These are phyloP conservation scores for Catostylus mosaicus DNA, from an alignment of 30 jellyfish, hydroid and myxozoan species.

Conservation along the genomic window DNA sequence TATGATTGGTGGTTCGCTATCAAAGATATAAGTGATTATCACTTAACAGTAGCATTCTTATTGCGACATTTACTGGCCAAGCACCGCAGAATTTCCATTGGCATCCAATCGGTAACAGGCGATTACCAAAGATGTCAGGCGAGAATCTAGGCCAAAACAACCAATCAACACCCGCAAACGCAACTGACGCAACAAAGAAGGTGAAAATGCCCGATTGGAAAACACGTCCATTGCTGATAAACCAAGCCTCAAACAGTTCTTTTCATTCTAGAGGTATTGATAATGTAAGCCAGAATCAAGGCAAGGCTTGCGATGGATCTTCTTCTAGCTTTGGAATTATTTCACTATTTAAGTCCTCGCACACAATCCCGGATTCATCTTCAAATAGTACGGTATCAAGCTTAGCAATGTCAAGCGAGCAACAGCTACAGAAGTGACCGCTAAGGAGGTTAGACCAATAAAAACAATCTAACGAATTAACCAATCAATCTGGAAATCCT, in stretches of 20 bases:
- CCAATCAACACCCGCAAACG: background rate
- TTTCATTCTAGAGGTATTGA: background rate
- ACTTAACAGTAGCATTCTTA: no score
- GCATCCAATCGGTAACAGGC: no score
- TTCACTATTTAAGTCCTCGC: background rate
- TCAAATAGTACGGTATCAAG: background rate
- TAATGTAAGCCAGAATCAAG: background rate
- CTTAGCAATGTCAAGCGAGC: background rate
- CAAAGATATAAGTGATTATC: no score
- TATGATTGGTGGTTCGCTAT: no score
- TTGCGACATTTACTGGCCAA: no score
- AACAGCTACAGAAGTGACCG: background rate
- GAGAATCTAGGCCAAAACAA: background rate
- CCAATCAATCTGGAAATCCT: no score
- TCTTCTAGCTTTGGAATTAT: background rate
- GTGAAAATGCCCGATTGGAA: constrained; percentile 7
- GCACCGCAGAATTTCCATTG: no score
- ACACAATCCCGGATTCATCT: background rate
- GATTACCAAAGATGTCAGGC: background rate
- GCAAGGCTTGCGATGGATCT: background rate
- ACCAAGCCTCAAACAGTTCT: background rate
- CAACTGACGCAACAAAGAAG: background rate
- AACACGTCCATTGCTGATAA: constrained; percentile 11
- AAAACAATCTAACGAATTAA: no score
- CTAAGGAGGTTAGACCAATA: no score